Percentiles rank a stretch among this genome's conserved stretches.
Evolutionary conservation across 2,888 invertebrate species (phyloP).

Genomic region (Zygaena filipendulae): DNA sequence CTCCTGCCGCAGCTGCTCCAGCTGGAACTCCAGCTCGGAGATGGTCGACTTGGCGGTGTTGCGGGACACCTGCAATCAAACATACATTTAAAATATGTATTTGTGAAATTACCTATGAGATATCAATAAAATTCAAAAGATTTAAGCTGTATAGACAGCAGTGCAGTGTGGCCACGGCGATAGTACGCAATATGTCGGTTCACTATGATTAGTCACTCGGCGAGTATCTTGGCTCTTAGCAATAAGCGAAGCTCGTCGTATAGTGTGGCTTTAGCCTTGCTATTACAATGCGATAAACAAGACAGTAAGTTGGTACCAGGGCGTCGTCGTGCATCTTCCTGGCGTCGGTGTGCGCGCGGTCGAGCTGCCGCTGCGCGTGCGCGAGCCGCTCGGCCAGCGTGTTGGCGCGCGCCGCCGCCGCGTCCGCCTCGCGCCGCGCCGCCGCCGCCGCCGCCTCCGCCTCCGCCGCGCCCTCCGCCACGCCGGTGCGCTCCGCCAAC

Average conservation of each 20-base stretch:
- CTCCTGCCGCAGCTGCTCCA: constrained; percentile 80
- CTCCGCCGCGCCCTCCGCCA: constrained; percentile 32
- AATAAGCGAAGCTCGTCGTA: too few species aligned
- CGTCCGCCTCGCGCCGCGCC: constrained; percentile 48
- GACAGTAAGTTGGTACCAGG: too few species aligned
- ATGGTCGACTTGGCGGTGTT: constrained; percentile 90
- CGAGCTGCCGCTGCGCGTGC: constrained; percentile 57
- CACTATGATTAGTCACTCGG: too few species aligned
- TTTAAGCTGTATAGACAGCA: too few species aligned
- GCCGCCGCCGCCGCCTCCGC: constrained; percentile 40
- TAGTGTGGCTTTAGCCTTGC: not conserved
- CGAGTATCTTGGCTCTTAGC: too few species aligned
- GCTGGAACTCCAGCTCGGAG: constrained; percentile 83
- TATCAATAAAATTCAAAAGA: too few species aligned
- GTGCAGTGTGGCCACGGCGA: not conserved
- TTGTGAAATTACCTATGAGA: too few species aligned
- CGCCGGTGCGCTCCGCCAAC: constrained; percentile 33
- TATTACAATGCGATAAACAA: not conserved
- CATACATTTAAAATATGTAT: not conserved
- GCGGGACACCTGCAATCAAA: constrained; percentile 71
- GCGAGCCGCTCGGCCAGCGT: constrained; percentile 50
- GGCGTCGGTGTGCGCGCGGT: constrained; percentile 50
- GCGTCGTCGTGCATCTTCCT: constrained; percentile 55
- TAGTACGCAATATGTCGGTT: too few species aligned
- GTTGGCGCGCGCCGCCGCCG: constrained; percentile 42